These are phyloP conservation scores for Pseudopipra pipra DNA, from an alignment of 2,113 vertebrate genomes.

Conservation along the genomic window DNA sequence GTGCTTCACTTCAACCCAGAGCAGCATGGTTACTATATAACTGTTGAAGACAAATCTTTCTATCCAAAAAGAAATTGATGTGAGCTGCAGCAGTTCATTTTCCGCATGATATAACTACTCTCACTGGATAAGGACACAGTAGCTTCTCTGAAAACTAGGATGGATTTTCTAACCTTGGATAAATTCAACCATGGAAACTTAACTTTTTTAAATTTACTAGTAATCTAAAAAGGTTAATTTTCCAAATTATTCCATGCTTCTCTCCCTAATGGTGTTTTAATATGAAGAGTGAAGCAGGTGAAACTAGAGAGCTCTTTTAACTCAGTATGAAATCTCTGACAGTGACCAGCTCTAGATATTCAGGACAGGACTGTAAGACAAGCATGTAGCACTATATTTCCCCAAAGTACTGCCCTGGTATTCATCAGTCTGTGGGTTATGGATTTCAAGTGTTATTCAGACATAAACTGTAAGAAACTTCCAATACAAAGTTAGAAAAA, in stretches of 20 bases:
- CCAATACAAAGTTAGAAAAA: not conserved
- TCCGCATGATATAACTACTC: not conserved
- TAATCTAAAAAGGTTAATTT: not conserved
- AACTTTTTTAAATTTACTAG: not conserved
- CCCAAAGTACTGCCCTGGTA: not conserved
- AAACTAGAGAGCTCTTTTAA: not conserved
- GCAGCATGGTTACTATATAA: not conserved
- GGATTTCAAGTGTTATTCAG: not conserved
- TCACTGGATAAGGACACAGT: not conserved
- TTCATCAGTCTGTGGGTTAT: not conserved
- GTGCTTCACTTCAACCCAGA: not conserved
- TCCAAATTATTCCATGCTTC: not conserved
- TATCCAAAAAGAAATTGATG: not conserved
- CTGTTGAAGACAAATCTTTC: not conserved
- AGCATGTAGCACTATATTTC: not conserved
- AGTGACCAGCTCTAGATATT: not conserved
- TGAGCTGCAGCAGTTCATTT: not conserved
- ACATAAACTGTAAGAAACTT: not conserved
- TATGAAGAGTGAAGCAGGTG: not conserved
- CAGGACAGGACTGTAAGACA: not conserved
- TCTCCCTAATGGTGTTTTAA: not conserved
- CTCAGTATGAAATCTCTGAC: not conserved
- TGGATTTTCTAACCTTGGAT: not conserved
- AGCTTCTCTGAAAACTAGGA: not conserved
- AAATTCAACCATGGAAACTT: not conserved